phyloP scores from a whole-genome alignment of 2,113 vertebrate genomes.

The Coptodon rendalli region DNA sequence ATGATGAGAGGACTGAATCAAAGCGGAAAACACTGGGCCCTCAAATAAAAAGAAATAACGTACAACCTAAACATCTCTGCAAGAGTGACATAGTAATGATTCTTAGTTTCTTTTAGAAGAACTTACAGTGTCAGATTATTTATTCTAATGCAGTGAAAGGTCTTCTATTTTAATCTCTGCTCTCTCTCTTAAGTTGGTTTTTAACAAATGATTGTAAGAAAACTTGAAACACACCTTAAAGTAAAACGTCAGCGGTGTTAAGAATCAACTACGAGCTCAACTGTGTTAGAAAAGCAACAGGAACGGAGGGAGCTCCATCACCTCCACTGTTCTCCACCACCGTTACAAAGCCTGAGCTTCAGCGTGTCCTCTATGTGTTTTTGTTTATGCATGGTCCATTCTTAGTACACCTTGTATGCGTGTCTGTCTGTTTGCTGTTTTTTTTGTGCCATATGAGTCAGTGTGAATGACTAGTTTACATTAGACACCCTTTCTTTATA shows the following conservation, averaged over 20 bases:
- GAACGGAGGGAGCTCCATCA: background rate
- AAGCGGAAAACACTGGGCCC: background rate
- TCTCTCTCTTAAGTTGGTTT: background rate
- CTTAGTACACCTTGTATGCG: rapidly evolving
- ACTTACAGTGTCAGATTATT: background rate
- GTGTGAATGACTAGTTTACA: background rate
- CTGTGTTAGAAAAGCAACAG: background rate
- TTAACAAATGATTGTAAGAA: background rate
- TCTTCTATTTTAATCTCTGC: background rate
- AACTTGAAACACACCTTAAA: rapidly evolving
- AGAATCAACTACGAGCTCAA: background rate
- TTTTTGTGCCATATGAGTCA: background rate
- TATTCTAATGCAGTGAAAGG: background rate
- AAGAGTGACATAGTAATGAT: no score
- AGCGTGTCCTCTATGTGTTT: rapidly evolving
- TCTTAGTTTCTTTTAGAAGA: background rate
- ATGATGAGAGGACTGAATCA: background rate
- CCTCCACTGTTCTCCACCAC: background rate
- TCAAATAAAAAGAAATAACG: background rate
- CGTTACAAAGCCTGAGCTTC: background rate
- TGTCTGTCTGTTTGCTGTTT: background rate
- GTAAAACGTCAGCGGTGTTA: rapidly evolving
- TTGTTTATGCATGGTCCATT: background rate
- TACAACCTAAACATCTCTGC: background rate
- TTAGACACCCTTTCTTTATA: background rate